Evolutionary conservation across 2,888 invertebrate species (phyloP).

Genomic region (Lithophane ornitopus): DNA sequence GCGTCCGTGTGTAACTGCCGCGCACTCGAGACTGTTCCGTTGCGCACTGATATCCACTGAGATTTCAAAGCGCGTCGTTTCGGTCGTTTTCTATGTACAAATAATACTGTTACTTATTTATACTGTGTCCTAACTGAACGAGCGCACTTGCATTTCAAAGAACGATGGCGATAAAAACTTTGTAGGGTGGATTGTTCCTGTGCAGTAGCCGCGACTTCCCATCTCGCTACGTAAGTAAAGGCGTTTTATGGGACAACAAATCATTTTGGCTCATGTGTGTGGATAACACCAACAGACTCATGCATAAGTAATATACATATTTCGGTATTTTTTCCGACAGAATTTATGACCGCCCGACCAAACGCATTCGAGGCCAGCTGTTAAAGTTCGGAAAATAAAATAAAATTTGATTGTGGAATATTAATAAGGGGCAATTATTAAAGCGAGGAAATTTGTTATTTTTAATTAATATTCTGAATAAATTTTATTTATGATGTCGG

Average conservation of each 20-base stretch:
- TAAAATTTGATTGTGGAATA: slow-evolving; percentile 64
- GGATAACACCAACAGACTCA: slow-evolving; percentile 66
- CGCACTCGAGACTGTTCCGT: no score
- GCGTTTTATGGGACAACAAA: slow-evolving; percentile 78
- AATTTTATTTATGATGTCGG: slow-evolving; percentile 29
- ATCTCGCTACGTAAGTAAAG: slow-evolving; percentile 66
- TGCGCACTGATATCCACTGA: no score
- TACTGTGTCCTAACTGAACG: slow-evolving; percentile 22
- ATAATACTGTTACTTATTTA: no score
- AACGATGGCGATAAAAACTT: slow-evolving; percentile 72
- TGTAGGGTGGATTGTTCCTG: slow-evolving; percentile 73
- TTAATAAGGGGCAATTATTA: slow-evolving; percentile 70
- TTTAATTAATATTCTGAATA: slow-evolving; percentile 52
- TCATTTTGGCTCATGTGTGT: slow-evolving; percentile 72
- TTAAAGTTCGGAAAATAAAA: slow-evolving; percentile 52
- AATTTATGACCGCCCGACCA: slow-evolving; percentile 68
- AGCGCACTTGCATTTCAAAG: slow-evolving; percentile 67
- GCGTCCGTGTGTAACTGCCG: no score
- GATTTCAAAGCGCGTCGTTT: no score
- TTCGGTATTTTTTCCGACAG: slow-evolving; percentile 61
- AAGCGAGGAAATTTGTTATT: slow-evolving; percentile 51
- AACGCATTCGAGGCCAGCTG: slow-evolving; percentile 48
- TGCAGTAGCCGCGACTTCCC: slow-evolving; percentile 63
- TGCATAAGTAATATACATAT: slow-evolving; percentile 67
- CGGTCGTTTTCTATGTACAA: no score